These are phyloP conservation scores for Acromyrmex charruanus DNA, from an alignment of 1,140 invertebrate genomes.

Conservation along the genomic window DNA sequence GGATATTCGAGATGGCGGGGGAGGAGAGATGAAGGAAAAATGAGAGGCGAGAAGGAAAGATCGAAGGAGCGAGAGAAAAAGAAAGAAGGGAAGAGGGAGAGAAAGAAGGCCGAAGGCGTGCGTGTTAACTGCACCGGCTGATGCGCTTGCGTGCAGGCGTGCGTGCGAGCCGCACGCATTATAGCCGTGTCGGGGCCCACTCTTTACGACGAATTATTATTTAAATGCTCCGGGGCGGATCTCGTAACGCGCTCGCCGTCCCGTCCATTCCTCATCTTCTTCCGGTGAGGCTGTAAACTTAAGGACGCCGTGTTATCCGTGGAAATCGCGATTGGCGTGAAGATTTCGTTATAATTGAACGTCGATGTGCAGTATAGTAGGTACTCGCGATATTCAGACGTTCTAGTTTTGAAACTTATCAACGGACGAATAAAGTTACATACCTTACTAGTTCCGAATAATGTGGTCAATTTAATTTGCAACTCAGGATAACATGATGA, in stretches of 20 bases:
- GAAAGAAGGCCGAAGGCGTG: slow-evolving; percentile 68
- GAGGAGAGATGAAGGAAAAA: slow-evolving; percentile 24
- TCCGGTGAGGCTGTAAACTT: slow-evolving; percentile 67
- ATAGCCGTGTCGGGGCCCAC: slow-evolving; percentile 74
- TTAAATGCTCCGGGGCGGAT: slow-evolving; percentile 76
- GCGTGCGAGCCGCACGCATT: slow-evolving; percentile 73
- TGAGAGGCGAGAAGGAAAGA: slow-evolving; percentile 23
- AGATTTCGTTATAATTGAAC: neutral
- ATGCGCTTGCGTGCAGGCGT: slow-evolving; percentile 72
- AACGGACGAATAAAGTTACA: too few relatives aligned
- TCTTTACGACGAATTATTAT: slow-evolving; percentile 81
- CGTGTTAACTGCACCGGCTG: slow-evolving; percentile 70
- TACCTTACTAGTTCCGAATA: neutral
- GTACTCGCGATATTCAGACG: neutral
- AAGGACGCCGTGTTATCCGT: slow-evolving; percentile 10
- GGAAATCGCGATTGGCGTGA: slow-evolving; percentile 29
- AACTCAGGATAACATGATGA: neutral
- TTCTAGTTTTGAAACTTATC: neutral
- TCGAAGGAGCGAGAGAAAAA: neutral
- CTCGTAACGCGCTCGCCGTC: slow-evolving; percentile 58
- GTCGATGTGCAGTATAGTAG: too few relatives aligned
- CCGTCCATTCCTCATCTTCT: slow-evolving; percentile 44
- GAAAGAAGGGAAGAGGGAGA: slow-evolving; percentile 12
- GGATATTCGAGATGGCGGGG: slow-evolving; percentile 14
- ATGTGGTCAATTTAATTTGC: slow-evolving; percentile 4